Percentiles rank a stretch among this genome's conserved stretches.
Conservation (phyloP, 2,888 invertebrate species). For the Eilema griseolum region DNA sequence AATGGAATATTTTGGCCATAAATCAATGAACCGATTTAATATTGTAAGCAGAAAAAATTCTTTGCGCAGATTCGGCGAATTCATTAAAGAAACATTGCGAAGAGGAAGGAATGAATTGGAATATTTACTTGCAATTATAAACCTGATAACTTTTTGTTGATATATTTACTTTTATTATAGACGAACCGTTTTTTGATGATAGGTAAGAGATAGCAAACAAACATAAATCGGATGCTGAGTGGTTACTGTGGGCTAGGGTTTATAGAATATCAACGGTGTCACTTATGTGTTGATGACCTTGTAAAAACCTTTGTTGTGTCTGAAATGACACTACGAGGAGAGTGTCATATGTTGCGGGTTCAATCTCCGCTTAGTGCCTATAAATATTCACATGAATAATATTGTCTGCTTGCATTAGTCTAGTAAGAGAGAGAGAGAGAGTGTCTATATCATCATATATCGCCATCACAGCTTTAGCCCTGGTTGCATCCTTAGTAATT, state of each 20-base stretch:
- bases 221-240: background rate
- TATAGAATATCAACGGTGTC: background rate
- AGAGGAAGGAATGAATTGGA: background rate
- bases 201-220: background rate
- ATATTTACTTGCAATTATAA: constrained; percentile 7
- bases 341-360: background rate
- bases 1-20: constrained; percentile 46
- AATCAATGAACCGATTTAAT: constrained; percentile 45
- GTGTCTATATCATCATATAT: too few relatives aligned
- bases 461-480: too few relatives aligned
- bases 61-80: constrained; percentile 22
- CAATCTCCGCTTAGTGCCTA: background rate
- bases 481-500: too few relatives aligned
- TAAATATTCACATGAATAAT: too few relatives aligned
- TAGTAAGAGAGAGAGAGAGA: too few relatives aligned
- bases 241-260: background rate
- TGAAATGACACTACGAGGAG: background rate
- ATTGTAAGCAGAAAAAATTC: constrained; percentile 30
- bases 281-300: background rate
- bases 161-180: background rate
- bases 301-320: background rate
- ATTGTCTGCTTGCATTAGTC: too few relatives aligned
- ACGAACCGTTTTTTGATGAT: background rate
- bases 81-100: constrained; percentile 15
- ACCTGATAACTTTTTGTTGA: constrained; percentile 1